These are phyloP conservation scores for Spodoptera frugiperda DNA, from an alignment of 1,140 invertebrate species.

Conservation along the genomic window DNA sequence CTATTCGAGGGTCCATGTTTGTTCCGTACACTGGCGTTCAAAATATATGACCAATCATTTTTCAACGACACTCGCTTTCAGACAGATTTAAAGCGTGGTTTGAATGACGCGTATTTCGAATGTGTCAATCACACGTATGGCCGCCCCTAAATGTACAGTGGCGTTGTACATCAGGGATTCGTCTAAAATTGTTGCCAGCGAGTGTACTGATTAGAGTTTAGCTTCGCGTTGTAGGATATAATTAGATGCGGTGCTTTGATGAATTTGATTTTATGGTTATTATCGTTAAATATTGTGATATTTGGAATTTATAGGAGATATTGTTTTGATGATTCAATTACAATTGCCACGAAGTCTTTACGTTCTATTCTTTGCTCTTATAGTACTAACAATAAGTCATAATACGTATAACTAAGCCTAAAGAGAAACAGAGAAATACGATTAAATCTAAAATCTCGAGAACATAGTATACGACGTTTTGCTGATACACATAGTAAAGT, in stretches of 20 bases:
- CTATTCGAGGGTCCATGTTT: neutral
- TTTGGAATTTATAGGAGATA: no score
- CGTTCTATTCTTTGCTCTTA: no score
- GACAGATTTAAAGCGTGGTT: conserved; percentile 63
- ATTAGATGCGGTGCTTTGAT: neutral
- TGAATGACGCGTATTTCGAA: conserved; percentile 69
- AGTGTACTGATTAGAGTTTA: conserved; percentile 22
- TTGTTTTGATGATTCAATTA: no score
- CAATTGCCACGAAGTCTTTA: no score
- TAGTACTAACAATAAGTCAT: no score
- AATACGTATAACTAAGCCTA: no score
- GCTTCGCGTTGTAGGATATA: conserved; percentile 10
- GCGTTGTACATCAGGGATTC: conserved; percentile 11
- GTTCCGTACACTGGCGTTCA: conserved; percentile 33
- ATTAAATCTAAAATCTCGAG: no score
- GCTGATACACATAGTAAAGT: no score
- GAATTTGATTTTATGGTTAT: neutral
- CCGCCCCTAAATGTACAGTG: conserved; percentile 66
- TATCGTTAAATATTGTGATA: no score
- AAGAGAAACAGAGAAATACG: no score
- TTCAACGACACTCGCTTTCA: conserved; percentile 65
- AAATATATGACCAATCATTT: conserved; percentile 69
- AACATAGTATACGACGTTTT: no score
- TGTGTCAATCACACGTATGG: conserved; percentile 72
- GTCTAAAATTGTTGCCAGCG: conserved; percentile 18